These are phyloP conservation scores for Cepaea hortensis DNA, from an alignment of 2,888 invertebrate species.

Conservation along the genomic window DNA sequence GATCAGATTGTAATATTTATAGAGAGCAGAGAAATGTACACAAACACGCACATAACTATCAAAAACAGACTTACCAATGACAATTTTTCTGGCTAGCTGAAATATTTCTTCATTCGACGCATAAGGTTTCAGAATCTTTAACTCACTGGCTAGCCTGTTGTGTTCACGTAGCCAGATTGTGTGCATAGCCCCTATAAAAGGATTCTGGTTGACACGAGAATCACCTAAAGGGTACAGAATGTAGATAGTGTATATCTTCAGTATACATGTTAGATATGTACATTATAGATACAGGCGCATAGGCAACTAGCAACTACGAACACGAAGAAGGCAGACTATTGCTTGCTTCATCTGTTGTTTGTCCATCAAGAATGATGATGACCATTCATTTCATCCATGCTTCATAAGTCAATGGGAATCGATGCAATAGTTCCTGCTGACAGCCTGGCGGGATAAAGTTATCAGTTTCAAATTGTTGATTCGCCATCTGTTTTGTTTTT, in stretches of 20 bases:
- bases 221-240: not conserved
- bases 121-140: not conserved
- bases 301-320: too few species aligned
- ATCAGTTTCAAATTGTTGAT: too few species aligned
- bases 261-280: too few species aligned
- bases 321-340: too few species aligned
- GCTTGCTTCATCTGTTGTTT: too few species aligned
- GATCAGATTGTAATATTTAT: not conserved
- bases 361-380: too few species aligned
- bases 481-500: too few species aligned
- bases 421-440: too few species aligned
- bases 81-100: constrained; percentile 1
- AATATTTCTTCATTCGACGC: not conserved
- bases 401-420: too few species aligned
- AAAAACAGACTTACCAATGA: not conserved
- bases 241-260: not conserved
- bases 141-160: not conserved
- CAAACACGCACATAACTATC: not conserved
- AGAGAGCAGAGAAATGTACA: not conserved
- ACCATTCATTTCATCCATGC: too few species aligned
- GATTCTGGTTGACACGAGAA: not conserved
- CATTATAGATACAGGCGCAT: too few species aligned
- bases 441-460: too few species aligned
- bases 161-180: constrained; percentile 4
- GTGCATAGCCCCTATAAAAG: not conserved